Conservation (phyloP, 2,797 vertebrate species). For the Microhierax caerulescens region DNA sequence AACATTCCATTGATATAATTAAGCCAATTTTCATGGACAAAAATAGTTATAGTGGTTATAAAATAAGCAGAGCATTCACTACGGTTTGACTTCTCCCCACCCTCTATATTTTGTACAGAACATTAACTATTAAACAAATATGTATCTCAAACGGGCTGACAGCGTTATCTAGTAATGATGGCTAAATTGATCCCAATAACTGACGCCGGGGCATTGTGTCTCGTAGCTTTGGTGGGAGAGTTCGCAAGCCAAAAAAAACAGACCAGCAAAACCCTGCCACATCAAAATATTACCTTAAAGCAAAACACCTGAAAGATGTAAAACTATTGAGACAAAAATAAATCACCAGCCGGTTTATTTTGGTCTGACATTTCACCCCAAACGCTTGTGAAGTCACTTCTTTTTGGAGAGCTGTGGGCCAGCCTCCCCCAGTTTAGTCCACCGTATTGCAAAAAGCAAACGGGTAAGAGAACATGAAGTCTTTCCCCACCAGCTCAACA, state of each 20-base stretch:
- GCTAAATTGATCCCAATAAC: conserved; percentile 84
- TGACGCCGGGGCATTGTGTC: conserved; percentile 13
- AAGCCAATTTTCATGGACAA: conserved; percentile 92
- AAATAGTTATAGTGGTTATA: conserved; percentile 85
- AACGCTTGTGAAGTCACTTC: not conserved
- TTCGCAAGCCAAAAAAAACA: not conserved
- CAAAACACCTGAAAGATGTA: conserved; percentile 47
- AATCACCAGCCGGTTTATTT: not conserved
- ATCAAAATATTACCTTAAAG: not conserved
- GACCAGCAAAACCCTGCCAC: not conserved
- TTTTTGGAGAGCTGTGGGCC: not conserved
- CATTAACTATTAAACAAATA: conserved; percentile 88
- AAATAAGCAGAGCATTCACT: conserved; percentile 88
- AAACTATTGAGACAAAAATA: not conserved
- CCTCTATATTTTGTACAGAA: conserved; percentile 65
- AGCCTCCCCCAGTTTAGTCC: not conserved
- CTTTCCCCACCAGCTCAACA: not conserved
- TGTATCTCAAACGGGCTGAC: conserved; percentile 48
- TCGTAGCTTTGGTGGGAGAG: not conserved
- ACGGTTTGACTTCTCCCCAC: conserved; percentile 67
- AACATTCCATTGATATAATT: conserved; percentile 88
- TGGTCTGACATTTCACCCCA: not conserved
- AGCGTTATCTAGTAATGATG: conserved; percentile 80
- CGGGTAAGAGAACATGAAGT: not conserved
- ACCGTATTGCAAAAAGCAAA: accelerated